Evolutionary conservation across 2,888 invertebrate species (phyloP).

Genomic region (Antheraea assamensis): DNA sequence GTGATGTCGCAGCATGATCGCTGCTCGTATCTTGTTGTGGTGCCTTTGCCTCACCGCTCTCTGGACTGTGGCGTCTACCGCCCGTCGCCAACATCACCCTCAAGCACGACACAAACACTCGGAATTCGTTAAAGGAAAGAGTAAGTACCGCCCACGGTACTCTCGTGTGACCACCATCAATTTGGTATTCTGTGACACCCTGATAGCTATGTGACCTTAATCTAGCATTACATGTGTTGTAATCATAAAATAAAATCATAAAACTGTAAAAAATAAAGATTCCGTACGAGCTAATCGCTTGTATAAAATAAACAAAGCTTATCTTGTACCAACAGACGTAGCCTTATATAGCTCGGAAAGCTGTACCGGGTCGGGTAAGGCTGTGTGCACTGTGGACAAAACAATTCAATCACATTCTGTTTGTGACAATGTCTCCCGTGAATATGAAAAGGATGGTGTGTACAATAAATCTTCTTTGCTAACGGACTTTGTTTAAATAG

Average conservation of each 20-base stretch:
- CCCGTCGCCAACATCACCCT: slow-evolving; percentile 60
- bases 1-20: slow-evolving; percentile 79
- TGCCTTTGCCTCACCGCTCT: slow-evolving; percentile 64
- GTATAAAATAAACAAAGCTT: slow-evolving; percentile 70
- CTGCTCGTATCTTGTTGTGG: slow-evolving; percentile 70
- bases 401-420: slow-evolving; percentile 53
- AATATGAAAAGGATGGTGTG: slow-evolving; percentile 38
- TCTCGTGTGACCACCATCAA: slow-evolving; percentile 32
- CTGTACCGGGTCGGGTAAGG: slow-evolving; percentile 30
- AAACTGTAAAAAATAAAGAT: slow-evolving; percentile 45
- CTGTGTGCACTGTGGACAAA: slow-evolving; percentile 29
- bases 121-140: slow-evolving; percentile 90
- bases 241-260: slow-evolving; percentile 41
- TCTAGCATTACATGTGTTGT: slow-evolving; percentile 28
- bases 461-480: slow-evolving; percentile 42
- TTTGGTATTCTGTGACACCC: slow-evolving; percentile 20
- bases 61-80: slow-evolving; percentile 50
- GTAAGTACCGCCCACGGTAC: slow-evolving; percentile 81
- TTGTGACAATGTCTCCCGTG: slow-evolving; percentile 40
- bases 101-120: slow-evolving; percentile 75
- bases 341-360: slow-evolving; percentile 64
- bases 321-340: slow-evolving; percentile 62
- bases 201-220: slow-evolving; percentile 31
- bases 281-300: slow-evolving; percentile 53
- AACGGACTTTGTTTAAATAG: slow-evolving; percentile 31